phyloP scores from a whole-genome alignment of 2,888 invertebrate genomes.

The Urechis unicinctus region DNA sequence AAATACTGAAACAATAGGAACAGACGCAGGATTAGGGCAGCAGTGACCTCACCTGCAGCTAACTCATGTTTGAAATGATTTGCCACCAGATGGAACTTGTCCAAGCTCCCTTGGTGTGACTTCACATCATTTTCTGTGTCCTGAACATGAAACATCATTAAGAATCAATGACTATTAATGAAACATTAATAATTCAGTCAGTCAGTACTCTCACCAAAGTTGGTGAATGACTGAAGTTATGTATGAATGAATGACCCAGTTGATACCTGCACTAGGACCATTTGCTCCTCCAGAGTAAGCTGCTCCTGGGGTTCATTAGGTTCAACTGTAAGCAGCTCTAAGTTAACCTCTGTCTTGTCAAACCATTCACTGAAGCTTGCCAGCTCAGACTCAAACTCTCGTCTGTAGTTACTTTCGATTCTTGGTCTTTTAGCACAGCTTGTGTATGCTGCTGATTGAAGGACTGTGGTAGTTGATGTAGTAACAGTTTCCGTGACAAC shows the following conservation, averaged over 20 bases:
- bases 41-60: background rate
- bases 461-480: slow-evolving; percentile 8
- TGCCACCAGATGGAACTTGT: slow-evolving; percentile 50
- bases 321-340: slow-evolving; percentile 39
- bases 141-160: no score
- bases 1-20: no score
- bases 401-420: slow-evolving; percentile 30
- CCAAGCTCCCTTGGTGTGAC: slow-evolving; percentile 55
- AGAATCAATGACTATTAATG: background rate
- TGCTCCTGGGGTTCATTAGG: slow-evolving; percentile 50
- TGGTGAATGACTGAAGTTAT: background rate
- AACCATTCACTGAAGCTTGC: slow-evolving; percentile 39
- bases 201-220: no score
- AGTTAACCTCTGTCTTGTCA: slow-evolving; percentile 40
- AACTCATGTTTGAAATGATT: background rate
- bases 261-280: slow-evolving; percentile 44
- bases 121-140: slow-evolving; percentile 51
- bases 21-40: no score
- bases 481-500: slow-evolving; percentile 18
- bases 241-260: background rate
- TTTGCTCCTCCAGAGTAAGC: slow-evolving; percentile 55
- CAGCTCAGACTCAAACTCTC: slow-evolving; percentile 39
- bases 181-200: no score
- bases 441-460: background rate
- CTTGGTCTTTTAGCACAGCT: slow-evolving; percentile 22